A percentile compares a stretch with the other conserved stretches of the same genome.
Conservation (phyloP, 2,113 vertebrate genomes). For the Ailuropoda melanoleuca region DNA sequence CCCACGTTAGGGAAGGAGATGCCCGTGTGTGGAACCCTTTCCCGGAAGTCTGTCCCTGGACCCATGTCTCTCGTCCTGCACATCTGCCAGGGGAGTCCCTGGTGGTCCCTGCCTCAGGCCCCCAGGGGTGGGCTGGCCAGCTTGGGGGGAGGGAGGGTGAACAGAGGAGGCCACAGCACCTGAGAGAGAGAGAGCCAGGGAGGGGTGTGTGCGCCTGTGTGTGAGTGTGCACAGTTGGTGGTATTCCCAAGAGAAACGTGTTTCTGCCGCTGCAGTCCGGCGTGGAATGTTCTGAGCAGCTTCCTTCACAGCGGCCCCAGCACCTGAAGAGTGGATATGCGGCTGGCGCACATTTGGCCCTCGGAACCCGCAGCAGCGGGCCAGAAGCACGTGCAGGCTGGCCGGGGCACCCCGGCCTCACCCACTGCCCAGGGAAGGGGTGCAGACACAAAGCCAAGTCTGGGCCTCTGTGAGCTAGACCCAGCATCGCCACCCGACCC, state of each 20-base stretch:
- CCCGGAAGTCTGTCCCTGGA: background rate
- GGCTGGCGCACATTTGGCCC: background rate
- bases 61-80: too few species aligned
- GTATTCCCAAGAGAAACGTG: background rate
- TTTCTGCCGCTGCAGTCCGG: background rate
- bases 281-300: background rate
- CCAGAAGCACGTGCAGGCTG: too few species aligned
- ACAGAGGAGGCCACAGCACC: background rate
- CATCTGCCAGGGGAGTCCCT: background rate
- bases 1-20: background rate
- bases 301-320: background rate
- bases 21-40: background rate
- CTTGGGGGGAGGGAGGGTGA: fast-evolving
- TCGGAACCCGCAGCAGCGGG: background rate
- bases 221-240: background rate
- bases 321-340: too few species aligned
- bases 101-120: background rate
- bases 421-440: background rate
- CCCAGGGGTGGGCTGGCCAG: too few species aligned
- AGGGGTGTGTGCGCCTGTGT: background rate
- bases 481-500: background rate
- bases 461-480: background rate
- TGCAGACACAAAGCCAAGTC: too few species aligned
- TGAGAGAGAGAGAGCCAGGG: background rate
- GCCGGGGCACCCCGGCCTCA: too few species aligned